A percentile compares a stretch with the other conserved stretches of the same genome.
Conservation (phyloP, 2,888 invertebrate genomes). For the Torymus auratus region DNA sequence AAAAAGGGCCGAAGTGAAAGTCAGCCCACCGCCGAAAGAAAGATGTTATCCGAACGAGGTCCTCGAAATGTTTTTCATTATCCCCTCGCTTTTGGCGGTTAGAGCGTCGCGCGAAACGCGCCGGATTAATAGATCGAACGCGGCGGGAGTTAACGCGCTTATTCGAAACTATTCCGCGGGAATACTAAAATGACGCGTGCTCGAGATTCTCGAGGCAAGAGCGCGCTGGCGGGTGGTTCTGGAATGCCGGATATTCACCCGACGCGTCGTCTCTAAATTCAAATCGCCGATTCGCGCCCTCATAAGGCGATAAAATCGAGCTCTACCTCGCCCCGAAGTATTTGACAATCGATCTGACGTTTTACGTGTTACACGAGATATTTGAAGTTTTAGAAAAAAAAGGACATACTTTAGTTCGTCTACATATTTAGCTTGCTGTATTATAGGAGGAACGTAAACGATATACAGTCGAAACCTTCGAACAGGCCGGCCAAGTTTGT, state of each 20-base stretch:
- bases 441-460: background rate
- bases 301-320: no score
- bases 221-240: no score
- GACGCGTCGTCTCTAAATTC: slow-evolving; percentile 2
- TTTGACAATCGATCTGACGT: no score
- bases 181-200: slow-evolving; percentile 29
- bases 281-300: slow-evolving; percentile 5
- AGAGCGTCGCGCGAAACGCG: background rate
- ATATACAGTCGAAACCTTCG: background rate
- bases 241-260: slow-evolving; percentile 21
- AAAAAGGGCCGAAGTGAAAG: slow-evolving; percentile 49
- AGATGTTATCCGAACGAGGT: slow-evolving; percentile 34
- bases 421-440: background rate
- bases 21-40: slow-evolving; percentile 26
- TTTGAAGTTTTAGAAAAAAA: no score
- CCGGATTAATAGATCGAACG: slow-evolving; percentile 1
- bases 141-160: background rate
- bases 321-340: no score
- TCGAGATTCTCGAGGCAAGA: background rate
- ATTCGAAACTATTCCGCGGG: slow-evolving; percentile 20
- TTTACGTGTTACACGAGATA: no score
- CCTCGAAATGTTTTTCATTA: background rate
- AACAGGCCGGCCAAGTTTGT: background rate
- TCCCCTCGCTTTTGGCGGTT: slow-evolving; percentile 1
- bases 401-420: no score